Evolutionary conservation across 2,888 invertebrate genomes (phyloP), one percentile per base, ranked within the genome.

Genomic region (Pheosia tremula): DNA sequence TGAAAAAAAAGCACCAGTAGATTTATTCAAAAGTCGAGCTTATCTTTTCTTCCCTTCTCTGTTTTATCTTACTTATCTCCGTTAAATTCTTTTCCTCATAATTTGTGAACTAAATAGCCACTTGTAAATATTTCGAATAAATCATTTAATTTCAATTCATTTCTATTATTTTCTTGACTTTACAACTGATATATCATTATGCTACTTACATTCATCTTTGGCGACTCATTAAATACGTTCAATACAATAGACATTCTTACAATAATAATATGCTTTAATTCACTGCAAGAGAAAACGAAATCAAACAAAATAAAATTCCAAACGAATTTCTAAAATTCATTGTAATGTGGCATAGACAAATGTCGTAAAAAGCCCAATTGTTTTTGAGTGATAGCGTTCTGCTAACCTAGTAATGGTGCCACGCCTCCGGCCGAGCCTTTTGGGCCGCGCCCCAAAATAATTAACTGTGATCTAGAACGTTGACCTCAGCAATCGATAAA

Each of bases 401-500:
- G 64, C 49, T 80, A 81, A 81, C 82, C 82, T 68, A 77, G 72
- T 77, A 81, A 52, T 53, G 61, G 43, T 41, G 63, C 64, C 81
- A 59, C 79, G 67, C 81, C 80, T 77, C 66, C 62, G 72, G 60
- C 49, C 37, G 59, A 58, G 60, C 68, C 61, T 69, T 77, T 79
- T 71, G 68, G 80, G 77, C 58, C 80, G 52, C 62, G 58, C 64
- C 72, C 70, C 67, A 67, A 78, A 79, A 76, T 75, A 68, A 72
- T 74, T 76, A 75, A 61, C 61, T 62, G 59, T 56, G 63, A 71
- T 74, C 70, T 76, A 72, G 82, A 66, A 60, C 81, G 64, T 74
- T 82, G 80, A 81, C 74, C 80, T 76, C 62, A 64, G 57, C 57
- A 64, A 74, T 80, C 75, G 72, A 79, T 77, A 60, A n/a, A 56